phyloP scores from a whole-genome alignment of 2,888 invertebrate genomes.

The Apodemia zela region DNA sequence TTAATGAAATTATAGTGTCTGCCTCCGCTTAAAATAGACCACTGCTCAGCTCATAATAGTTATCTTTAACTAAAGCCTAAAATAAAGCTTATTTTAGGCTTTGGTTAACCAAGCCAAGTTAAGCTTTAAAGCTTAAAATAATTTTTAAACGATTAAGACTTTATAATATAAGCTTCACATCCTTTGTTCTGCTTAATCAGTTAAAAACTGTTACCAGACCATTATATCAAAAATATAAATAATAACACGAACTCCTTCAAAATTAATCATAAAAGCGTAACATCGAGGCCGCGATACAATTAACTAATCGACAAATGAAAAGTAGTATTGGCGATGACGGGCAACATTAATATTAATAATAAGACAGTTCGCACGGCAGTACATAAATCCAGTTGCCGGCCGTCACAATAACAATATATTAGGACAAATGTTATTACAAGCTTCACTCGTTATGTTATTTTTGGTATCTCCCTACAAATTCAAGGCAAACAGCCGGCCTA shows the following conservation, averaged over 20 bases:
- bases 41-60: too few relatives aligned
- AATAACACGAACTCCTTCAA: conserved; percentile 2
- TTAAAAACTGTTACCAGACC: background rate
- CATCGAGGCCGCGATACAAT: conserved; percentile 4
- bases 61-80: too few relatives aligned
- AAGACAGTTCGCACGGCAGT: conserved; percentile 67
- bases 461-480: conserved; percentile 49
- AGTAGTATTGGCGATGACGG: conserved; percentile 49
- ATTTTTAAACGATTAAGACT: too few relatives aligned
- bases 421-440: conserved; percentile 78
- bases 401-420: conserved; percentile 77
- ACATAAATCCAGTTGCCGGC: conserved; percentile 64
- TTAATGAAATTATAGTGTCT: too few relatives aligned
- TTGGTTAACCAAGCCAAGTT: too few relatives aligned
- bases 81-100: too few relatives aligned
- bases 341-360: conserved; percentile 70
- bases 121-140: too few relatives aligned
- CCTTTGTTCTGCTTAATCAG: too few relatives aligned
- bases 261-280: conserved; percentile 7
- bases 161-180: too few relatives aligned
- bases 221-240: conserved; percentile 6
- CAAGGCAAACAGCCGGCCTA: conserved; percentile 23
- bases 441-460: conserved; percentile 73
- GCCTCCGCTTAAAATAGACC: too few relatives aligned
- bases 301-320: conserved; percentile 26